Evolutionary conservation across 2,888 invertebrate genomes (phyloP).

Genomic region (Stratiomys singularior): DNA sequence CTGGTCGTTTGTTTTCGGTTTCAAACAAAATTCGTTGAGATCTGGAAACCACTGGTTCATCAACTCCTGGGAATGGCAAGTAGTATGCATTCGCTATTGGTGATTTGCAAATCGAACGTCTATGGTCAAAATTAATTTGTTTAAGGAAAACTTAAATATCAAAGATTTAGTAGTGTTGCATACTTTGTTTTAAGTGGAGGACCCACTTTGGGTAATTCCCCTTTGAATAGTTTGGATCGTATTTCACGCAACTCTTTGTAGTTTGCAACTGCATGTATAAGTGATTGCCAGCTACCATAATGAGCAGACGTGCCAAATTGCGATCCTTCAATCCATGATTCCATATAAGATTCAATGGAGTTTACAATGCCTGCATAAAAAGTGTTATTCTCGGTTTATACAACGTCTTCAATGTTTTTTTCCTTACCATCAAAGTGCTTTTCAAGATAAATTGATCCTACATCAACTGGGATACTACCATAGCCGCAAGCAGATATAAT

Average conservation of each 20-base stretch:
- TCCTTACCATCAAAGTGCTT: constrained; percentile 74
- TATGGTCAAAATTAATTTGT: too few relatives aligned
- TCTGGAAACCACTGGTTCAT: not conserved
- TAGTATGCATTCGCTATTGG: not conserved
- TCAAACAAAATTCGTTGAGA: not conserved
- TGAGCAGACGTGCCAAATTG: constrained; percentile 70
- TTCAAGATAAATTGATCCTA: constrained; percentile 83
- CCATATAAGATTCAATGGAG: constrained; percentile 78
- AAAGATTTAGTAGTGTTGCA: too few relatives aligned
- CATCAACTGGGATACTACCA: constrained; percentile 91
- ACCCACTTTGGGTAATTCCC: constrained; percentile 56
- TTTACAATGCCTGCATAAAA: constrained; percentile 71
- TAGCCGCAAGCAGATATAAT: constrained; percentile 93
- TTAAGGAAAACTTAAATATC: too few relatives aligned
- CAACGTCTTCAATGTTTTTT: not conserved
- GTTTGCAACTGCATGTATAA: constrained; percentile 79
- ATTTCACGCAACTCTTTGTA: constrained; percentile 72
- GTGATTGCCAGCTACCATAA: constrained; percentile 90
- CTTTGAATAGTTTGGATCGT: constrained; percentile 74
- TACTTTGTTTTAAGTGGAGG: not conserved
- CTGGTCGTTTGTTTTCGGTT: not conserved
- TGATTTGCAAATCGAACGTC: not conserved
- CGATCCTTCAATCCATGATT: constrained; percentile 59
- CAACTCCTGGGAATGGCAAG: not conserved
- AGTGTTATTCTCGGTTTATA: too few relatives aligned